Percentiles rank a stretch among this genome's conserved stretches.
These are phyloP conservation scores for Dicyrtomina minuta DNA, from an alignment of 2,888 invertebrate genomes.

Conservation along the genomic window DNA sequence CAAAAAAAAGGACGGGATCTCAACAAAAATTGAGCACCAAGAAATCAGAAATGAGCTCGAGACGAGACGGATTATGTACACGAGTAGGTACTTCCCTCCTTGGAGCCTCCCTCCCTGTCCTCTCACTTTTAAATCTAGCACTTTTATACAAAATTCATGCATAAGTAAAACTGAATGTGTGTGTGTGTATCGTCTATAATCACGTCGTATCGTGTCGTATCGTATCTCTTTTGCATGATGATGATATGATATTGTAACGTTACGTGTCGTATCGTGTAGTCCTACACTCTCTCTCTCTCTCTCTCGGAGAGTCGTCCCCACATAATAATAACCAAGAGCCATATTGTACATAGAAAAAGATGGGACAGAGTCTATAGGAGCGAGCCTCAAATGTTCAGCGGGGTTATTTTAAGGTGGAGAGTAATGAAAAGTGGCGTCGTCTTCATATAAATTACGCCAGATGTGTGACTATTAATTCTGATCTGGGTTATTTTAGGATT, in stretches of 20 bases:
- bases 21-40: conserved; percentile 5
- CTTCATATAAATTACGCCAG: conserved; percentile 54
- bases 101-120: neutral
- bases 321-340: too few relatives aligned
- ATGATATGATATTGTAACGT: too few relatives aligned
- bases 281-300: too few relatives aligned
- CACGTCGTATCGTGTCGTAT: neutral
- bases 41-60: conserved; percentile 13
- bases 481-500: conserved; percentile 31
- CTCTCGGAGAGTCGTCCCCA: too few relatives aligned
- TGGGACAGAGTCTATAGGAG: too few relatives aligned
- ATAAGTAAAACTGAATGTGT: neutral
- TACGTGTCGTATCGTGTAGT: too few relatives aligned
- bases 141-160: neutral
- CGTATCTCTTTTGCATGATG: too few relatives aligned
- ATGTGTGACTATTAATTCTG: conserved; percentile 43
- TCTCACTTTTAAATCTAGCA: neutral
- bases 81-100: neutral
- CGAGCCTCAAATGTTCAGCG: conserved; percentile 2
- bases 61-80: neutral
- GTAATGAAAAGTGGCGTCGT: conserved; percentile 52
- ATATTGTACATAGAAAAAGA: too few relatives aligned
- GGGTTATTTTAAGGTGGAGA: conserved; percentile 37
- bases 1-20: neutral
- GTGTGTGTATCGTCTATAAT: neutral